phyloP scores from a whole-genome alignment of 2,113 vertebrate genomes.

The Pandion haliaetus region DNA sequence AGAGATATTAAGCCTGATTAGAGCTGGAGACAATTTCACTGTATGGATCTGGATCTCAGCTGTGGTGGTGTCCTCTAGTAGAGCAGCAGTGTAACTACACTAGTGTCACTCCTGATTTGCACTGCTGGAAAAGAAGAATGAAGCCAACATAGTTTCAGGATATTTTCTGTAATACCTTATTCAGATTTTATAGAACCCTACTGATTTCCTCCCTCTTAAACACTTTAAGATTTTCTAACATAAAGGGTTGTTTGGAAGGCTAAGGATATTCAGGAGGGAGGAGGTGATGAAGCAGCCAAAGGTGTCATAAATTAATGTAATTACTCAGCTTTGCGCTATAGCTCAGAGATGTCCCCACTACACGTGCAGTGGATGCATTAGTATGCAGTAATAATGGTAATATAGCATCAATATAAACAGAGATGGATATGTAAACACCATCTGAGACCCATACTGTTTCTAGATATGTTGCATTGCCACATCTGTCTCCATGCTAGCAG shows the following conservation, averaged over 20 bases:
- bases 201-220: slow-evolving; percentile 2
- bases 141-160: neutral
- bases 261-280: neutral
- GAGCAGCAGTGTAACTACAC: neutral
- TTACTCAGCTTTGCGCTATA: neutral
- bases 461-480: neutral
- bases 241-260: neutral
- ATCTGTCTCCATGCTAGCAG: neutral
- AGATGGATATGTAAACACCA: neutral
- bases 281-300: neutral
- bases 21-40: neutral
- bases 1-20: neutral
- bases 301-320: slow-evolving; percentile 10
- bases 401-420: neutral
- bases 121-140: neutral
- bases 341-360: neutral
- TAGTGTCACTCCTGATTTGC: neutral
- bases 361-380: neutral
- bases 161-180: neutral
- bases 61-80: neutral
- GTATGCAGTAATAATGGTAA: neutral
- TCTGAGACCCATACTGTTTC: neutral
- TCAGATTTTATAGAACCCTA: neutral
- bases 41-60: neutral
- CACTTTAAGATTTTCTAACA: neutral